Conservation (phyloP, 2,888 invertebrate genomes). For the Lumbricus terrestris region DNA sequence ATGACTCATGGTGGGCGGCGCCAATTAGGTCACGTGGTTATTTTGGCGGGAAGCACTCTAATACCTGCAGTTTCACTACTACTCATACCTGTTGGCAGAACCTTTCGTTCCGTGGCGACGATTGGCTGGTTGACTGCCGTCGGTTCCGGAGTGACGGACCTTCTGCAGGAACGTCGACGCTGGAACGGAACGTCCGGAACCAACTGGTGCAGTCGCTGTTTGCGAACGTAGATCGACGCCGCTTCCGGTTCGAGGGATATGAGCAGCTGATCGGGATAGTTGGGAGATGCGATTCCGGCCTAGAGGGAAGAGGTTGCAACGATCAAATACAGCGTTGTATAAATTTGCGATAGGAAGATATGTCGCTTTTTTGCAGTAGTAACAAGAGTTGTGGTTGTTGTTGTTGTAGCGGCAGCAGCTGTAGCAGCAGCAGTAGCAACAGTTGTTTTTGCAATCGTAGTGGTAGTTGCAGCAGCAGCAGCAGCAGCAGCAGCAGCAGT, state of each 20-base stretch:
- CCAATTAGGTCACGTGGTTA: too few relatives aligned
- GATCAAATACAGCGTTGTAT: not conserved
- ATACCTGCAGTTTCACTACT: too few relatives aligned
- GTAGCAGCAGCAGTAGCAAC: too few relatives aligned
- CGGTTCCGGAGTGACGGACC: not conserved
- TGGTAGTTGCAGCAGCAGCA: too few relatives aligned
- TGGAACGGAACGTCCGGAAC: conserved; percentile 29
- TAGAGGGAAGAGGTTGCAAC: conserved; percentile 40
- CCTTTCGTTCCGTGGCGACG: not conserved
- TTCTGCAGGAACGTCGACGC: not conserved
- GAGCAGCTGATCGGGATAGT: conserved; percentile 61
- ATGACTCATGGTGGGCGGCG: too few relatives aligned
- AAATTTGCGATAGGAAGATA: too few relatives aligned
- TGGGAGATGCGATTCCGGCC: conserved; percentile 62
- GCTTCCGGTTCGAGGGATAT: conserved; percentile 66
- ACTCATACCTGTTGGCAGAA: not conserved
- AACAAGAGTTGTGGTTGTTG: too few relatives aligned
- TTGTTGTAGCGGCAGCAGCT: too few relatives aligned
- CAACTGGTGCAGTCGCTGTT: conserved; percentile 61
- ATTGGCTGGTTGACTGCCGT: not conserved
- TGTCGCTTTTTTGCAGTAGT: too few relatives aligned
- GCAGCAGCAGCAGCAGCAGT: too few relatives aligned
- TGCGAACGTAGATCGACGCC: conserved; percentile 64
- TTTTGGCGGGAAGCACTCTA: too few relatives aligned
- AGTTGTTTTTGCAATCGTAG: too few relatives aligned